Evolutionary conservation across 2,113 vertebrate genomes (phyloP).

Genomic region (Hoplias malabaricus): DNA sequence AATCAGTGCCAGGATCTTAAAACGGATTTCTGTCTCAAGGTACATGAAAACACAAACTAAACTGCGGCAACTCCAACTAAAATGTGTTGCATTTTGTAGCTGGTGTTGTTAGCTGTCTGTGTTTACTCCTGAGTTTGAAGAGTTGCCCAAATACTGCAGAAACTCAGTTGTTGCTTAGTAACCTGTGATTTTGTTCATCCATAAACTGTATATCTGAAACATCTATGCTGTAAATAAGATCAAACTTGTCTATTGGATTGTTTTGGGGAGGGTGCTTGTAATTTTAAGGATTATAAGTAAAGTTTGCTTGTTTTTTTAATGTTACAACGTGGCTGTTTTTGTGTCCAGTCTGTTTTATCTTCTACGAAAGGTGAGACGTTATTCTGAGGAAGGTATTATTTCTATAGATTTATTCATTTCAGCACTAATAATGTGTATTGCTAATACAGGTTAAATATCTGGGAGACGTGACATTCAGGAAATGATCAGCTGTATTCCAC

Average conservation of each 20-base stretch:
- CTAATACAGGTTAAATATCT: not conserved
- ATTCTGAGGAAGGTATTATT: too few relatives aligned
- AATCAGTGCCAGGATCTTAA: not conserved
- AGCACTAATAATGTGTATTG: not conserved
- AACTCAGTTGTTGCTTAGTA: conserved; percentile 74
- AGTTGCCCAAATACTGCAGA: conserved; percentile 26
- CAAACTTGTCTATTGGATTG: conserved; percentile 58
- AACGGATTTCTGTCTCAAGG: not conserved
- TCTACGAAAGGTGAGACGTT: too few relatives aligned
- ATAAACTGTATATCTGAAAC: conserved; percentile 71
- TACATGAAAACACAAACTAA: not conserved
- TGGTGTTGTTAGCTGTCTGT: conserved; percentile 7
- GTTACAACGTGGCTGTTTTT: conserved; percentile 7
- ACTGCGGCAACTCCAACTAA: too few relatives aligned
- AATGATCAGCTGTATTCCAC: too few relatives aligned
- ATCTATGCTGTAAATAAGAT: conserved; percentile 72
- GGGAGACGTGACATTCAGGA: not conserved
- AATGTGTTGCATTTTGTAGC: not conserved
- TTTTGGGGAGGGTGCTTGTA: conserved; percentile 63
- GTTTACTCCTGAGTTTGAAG: conserved; percentile 4
- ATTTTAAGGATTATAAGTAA: conserved; percentile 72
- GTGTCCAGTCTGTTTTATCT: not conserved
- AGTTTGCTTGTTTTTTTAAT: conserved; percentile 64
- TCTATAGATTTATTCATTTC: too few relatives aligned
- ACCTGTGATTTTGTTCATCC: conserved; percentile 58